Percentiles rank a stretch among this genome's conserved stretches.
These are phyloP conservation scores for Aleiodes alternator DNA, from an alignment of 2,888 invertebrate genomes.

Conservation along the genomic window DNA sequence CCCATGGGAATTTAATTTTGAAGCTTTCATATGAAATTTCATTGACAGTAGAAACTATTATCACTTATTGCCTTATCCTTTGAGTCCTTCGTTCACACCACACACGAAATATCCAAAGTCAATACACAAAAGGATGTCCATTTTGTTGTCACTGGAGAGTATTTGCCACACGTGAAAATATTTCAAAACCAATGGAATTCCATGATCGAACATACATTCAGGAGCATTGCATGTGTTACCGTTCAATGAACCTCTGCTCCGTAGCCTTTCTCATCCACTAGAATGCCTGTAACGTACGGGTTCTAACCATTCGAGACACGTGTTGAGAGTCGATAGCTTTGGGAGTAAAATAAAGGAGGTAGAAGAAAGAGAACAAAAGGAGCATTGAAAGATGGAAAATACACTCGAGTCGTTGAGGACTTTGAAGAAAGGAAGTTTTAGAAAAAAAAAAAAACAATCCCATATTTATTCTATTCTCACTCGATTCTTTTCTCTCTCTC, in stretches of 20 bases:
- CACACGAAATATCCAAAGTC: too few relatives aligned
- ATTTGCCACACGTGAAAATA: slow-evolving; percentile 34
- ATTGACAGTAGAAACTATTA: slow-evolving; percentile 59
- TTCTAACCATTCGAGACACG: slow-evolving; percentile 30
- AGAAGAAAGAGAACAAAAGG: neutral
- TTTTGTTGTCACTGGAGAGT: neutral
- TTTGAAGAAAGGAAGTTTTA: neutral
- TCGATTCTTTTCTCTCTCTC: neutral
- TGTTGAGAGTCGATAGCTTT: slow-evolving; percentile 7
- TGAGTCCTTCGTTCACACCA: neutral
- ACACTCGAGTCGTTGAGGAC: neutral
- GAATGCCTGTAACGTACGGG: slow-evolving; percentile 10
- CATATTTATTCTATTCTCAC: neutral
- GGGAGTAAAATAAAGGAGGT: neutral
- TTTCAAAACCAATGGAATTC: slow-evolving; percentile 12
- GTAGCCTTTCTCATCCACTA: neutral
- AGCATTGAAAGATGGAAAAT: neutral
- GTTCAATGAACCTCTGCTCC: slow-evolving; percentile 10
- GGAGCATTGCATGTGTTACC: slow-evolving; percentile 5
- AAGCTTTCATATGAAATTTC: slow-evolving; percentile 65
- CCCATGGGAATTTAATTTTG: slow-evolving; percentile 68
- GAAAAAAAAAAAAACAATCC: neutral
- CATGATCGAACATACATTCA: neutral
- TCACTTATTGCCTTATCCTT: slow-evolving; percentile 64
- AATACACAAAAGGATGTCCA: neutral